Conservation (phyloP, 92 coral and sea anemone genomes). For the Desmophyllum pertusum region DNA sequence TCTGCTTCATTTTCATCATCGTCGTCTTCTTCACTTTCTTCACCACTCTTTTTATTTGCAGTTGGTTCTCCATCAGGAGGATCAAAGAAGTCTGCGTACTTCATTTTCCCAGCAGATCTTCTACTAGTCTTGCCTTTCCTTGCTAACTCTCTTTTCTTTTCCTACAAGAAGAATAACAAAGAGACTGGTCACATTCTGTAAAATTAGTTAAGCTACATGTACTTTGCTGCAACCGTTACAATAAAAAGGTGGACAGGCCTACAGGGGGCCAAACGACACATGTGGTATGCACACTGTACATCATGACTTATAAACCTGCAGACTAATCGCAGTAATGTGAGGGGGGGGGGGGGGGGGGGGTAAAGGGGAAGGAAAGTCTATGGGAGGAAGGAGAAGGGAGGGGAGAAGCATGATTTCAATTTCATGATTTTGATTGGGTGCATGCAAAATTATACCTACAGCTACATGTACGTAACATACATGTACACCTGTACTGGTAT, state of each 20-base stretch:
- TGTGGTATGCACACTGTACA: neutral
- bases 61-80: constrained; percentile 65
- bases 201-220: neutral
- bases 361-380: too few species aligned
- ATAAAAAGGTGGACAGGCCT: neutral
- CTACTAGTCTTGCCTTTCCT: constrained; percentile 34
- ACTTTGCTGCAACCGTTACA: neutral
- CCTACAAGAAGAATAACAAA: neutral
- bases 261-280: neutral
- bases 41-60: constrained; percentile 5
- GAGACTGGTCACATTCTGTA: neutral
- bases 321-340: too few species aligned
- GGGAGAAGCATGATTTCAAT: too few species aligned
- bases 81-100: constrained; percentile 90
- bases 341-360: too few species aligned
- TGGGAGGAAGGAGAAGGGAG: too few species aligned
- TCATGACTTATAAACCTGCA: too few species aligned
- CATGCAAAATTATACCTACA: too few species aligned
- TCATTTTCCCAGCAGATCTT: constrained; percentile 57
- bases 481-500: too few species aligned
- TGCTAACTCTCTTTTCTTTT: constrained; percentile 6
- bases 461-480: too few species aligned
- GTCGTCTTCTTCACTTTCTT: constrained; percentile 25
- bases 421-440: too few species aligned
- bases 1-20: constrained; percentile 41